Evolutionary conservation across 2,888 invertebrate genomes (phyloP).

Genomic region (Zygothrica quintamaculata): DNA sequence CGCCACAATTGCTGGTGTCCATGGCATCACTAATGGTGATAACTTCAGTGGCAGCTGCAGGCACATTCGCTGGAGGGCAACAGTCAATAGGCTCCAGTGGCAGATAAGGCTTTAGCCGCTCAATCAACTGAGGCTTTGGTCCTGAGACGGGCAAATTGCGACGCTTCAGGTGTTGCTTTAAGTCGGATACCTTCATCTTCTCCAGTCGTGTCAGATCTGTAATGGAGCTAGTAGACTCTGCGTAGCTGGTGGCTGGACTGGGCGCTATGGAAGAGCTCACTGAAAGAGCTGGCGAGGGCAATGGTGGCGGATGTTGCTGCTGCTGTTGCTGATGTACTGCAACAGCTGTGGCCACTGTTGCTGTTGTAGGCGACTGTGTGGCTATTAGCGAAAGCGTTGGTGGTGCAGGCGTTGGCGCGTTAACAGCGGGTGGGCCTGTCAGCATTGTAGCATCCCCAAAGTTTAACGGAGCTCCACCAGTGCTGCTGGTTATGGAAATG

Average conservation of each 20-base stretch:
- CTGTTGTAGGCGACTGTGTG: conserved; percentile 55
- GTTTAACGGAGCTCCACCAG: conserved; percentile 36
- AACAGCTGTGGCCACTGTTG: conserved; percentile 25
- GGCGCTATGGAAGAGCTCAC: conserved; percentile 84
- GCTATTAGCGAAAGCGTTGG: conserved; percentile 75
- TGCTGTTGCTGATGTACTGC: conserved; percentile 28
- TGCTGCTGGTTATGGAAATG: conserved; percentile 72
- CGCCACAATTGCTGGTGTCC: conserved; percentile 78
- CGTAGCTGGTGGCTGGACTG: conserved; percentile 83
- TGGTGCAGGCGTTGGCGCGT: conserved; percentile 53
- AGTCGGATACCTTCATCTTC: conserved; percentile 98
- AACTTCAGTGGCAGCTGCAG: conserved; percentile 63
- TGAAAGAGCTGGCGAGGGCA: conserved; percentile 86
- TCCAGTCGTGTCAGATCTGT: conserved; percentile 89
- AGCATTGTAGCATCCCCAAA: conserved; percentile 54
- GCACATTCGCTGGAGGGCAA: conserved; percentile 55
- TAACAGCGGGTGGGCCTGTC: conserved; percentile 17
- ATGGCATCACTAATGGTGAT: conserved; percentile 71
- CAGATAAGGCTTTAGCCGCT: conserved; percentile 92
- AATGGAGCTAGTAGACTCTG: conserved; percentile 78
- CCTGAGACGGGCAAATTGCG: conserved; percentile 98
- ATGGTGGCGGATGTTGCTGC: conserved; percentile 83
- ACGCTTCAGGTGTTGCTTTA: conserved; percentile 96
- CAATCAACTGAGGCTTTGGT: conserved; percentile 97
- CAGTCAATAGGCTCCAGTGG: conserved; percentile 84